Base-by-base conservation (phyloP, 2,888 invertebrate species). In the Ophioninae sp. region DNA sequence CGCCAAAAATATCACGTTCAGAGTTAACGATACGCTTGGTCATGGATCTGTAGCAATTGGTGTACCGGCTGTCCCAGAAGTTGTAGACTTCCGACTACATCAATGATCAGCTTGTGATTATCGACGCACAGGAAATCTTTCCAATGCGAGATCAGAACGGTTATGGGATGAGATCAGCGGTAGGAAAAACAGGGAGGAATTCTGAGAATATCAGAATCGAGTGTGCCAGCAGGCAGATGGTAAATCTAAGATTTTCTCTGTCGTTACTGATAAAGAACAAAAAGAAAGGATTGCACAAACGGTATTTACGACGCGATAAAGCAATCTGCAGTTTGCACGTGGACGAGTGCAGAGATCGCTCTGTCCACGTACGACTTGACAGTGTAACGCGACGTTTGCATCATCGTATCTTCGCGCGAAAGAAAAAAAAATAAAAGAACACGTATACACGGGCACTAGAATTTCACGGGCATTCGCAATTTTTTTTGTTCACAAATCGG, bases 281-380 rank as follows among this genome's bases (percentile, higher is more conserved):
- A 41, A 21, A 20, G 21, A 59, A 70, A n/a, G 13, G 1, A 39
- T n/a, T 17, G 10, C 7, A 39, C 57, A 20, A 20, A 17, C 13
- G 21, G 21, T 7, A 23, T 39, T 17, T 23, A 13, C 39, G 50
- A 72, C n/a, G 41, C 13, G 61, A 6, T 13, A 41, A 20, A 17
- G n/a, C 20, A 20, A 37, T 44, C 21, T 39, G 37, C 20, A 23
- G 41, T 44, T 23, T 56, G n/a, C 70, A 70, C 70, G 70, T 56
- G 68, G 50, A 50, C 30, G 17, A 30, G 50, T 68, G 57, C 37
- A 20, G 17, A 30, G 61, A 61, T 57, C 20, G 61, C 8, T 73
- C 10, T 20, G 21, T 50, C 20, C 62, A 50, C 30, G 44, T 56
- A 23, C 8, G 44, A 68, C 61, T 41, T 30, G 30, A 37, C 61